Evolutionary conservation across 2,888 invertebrate species (phyloP).

Genomic region (Galerucella nymphaeae): DNA sequence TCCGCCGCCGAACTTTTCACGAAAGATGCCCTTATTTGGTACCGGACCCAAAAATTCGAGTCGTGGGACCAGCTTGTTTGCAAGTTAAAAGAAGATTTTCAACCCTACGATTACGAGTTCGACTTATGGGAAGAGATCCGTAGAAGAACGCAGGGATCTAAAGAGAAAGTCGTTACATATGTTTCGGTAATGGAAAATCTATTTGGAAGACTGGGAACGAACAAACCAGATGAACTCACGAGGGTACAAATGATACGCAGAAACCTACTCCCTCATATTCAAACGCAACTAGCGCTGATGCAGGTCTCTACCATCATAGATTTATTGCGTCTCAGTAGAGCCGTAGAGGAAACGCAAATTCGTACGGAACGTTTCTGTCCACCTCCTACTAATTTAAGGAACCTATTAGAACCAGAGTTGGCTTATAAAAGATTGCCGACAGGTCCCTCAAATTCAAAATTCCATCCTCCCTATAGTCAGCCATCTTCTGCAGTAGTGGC

Average conservation of each 20-base stretch:
- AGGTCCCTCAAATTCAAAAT: not conserved
- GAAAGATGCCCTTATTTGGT: slow-evolving; percentile 20
- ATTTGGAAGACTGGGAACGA: slow-evolving; percentile 16
- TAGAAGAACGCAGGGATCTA: slow-evolving; percentile 31
- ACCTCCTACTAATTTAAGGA: slow-evolving; percentile 11
- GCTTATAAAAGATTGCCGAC: slow-evolving; percentile 12
- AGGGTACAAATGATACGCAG: no score
- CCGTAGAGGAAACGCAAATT: not conserved
- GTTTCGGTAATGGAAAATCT: slow-evolving; percentile 32
- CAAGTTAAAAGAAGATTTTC: slow-evolving; percentile 2
- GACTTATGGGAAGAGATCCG: slow-evolving; percentile 22
- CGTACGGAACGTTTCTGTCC: slow-evolving; percentile 9
- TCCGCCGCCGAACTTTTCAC: not conserved
- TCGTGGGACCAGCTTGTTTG: slow-evolving; percentile 27
- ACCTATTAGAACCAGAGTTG: slow-evolving; percentile 16
- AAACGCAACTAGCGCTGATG: no score
- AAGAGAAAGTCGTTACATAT: slow-evolving; percentile 22
- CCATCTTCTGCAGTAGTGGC: not conserved
- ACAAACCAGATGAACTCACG: slow-evolving; percentile 3
- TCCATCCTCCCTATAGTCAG: not conserved
- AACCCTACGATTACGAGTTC: slow-evolving; percentile 28
- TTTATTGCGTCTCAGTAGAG: not conserved
- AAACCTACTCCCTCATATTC: no score
- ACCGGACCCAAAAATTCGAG: slow-evolving; percentile 9
- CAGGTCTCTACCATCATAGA: no score